Evolutionary conservation across 2,888 invertebrate species (phyloP).

Genomic region (Frankliniella fusca): DNA sequence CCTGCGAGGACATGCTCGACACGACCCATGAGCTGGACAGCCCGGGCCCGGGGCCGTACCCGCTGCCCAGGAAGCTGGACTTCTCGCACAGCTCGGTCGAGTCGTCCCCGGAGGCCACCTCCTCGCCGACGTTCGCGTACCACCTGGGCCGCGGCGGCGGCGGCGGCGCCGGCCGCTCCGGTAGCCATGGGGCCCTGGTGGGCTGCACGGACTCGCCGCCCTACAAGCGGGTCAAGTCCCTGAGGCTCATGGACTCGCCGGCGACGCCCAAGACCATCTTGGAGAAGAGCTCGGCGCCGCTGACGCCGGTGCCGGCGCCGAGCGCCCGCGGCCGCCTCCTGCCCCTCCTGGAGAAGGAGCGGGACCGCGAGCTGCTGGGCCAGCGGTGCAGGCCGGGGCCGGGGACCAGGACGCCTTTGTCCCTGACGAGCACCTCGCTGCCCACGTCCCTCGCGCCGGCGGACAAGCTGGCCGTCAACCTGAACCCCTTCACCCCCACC

Average conservation of each 20-base stretch:
- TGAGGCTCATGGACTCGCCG: constrained; percentile 76
- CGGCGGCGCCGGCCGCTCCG: background rate
- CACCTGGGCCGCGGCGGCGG: background rate
- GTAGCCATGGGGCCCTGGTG: too few relatives aligned
- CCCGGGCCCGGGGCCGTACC: constrained; percentile 37
- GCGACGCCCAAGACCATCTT: constrained; percentile 79
- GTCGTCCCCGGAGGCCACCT: constrained; percentile 1
- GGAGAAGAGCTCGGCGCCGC: constrained; percentile 55
- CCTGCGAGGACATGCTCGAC: background rate
- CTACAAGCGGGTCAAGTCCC: constrained; percentile 56
- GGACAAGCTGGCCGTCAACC: constrained; percentile 63
- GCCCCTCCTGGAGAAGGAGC: constrained; percentile 43
- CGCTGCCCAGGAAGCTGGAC: constrained; percentile 59
- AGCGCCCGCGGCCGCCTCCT: constrained; percentile 51
- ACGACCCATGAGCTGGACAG: background rate
- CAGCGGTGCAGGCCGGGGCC: background rate
- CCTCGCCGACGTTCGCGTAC: background rate
- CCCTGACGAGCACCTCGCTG: background rate
- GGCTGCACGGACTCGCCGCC: constrained; percentile 48
- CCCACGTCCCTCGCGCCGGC: constrained; percentile 30
- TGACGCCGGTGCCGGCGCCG: constrained; percentile 56
- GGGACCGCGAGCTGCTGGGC: background rate
- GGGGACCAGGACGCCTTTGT: background rate
- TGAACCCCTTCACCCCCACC: constrained; percentile 81
- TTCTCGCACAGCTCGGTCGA: constrained; percentile 44